Base-by-base conservation (phyloP, 1,140 invertebrate species). In the Ridgeia piscesae region DNA sequence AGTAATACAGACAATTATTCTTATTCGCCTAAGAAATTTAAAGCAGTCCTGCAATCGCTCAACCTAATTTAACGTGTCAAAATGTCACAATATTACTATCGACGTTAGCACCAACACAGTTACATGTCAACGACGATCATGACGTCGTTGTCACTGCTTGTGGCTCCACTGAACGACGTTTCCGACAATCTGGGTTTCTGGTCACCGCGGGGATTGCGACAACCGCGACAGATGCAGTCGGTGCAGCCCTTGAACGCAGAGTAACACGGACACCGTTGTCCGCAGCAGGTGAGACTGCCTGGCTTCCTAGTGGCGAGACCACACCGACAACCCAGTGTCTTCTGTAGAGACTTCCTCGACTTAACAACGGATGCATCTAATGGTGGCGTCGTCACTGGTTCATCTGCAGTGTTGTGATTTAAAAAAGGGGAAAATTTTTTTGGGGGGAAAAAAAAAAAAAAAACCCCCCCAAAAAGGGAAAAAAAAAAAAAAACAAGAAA, bases 231-330 rank as follows among this genome's bases (percentile, higher is more conserved):
- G 95, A 97, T 97, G 96, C 98, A 99, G 93, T 98, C 98, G 48
- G 97, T 96, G 99, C 21, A 98, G 93, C 88, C 97, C 96, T 98
- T 98, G 94, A 97, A 97, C 94, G 97, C 98, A 92, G 98, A 98
- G 96, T 99, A 99, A 96, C 98, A 99, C 0, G 98, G 98, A 96
- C 98, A 99, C 93, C 98, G 96, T 95, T 99, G 98, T 4, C 98
- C 98, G 95, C 98, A 98, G 96, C 98, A 99, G 0, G 98, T 98
- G 91, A 98, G 95, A 95, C 98, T 98, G 21, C 98, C 98, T 27
- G 98, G 98, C 93, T 97, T 97, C 11, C 97, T 97, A 0, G 98
- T 98, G 33, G 98, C 98, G 96, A 98, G 98, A n/a, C 98, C 98
- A 97, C 98, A 99, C 93, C 98, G 96, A 95, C 98, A 99, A 21